phyloP scores from a whole-genome alignment of 2,113 vertebrate species.

The Menura novaehollandiae region DNA sequence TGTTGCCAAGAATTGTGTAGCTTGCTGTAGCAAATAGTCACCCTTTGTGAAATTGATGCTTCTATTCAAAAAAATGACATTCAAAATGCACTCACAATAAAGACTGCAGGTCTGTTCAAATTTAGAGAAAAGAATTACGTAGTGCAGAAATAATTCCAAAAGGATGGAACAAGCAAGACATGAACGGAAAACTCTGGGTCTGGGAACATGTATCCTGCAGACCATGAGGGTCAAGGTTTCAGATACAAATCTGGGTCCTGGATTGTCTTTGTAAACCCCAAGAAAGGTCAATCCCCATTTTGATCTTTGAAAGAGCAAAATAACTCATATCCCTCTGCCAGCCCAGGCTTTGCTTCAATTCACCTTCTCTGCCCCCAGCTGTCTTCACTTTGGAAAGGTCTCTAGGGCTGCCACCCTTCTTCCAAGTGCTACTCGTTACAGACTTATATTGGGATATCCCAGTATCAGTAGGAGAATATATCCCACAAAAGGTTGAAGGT shows the following conservation, averaged over 20 bases:
- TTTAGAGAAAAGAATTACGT: not conserved
- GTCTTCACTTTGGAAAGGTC: not conserved
- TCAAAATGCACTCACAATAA: not conserved
- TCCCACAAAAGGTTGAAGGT: not conserved
- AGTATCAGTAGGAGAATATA: not conserved
- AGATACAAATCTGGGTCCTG: not conserved
- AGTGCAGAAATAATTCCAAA: not conserved
- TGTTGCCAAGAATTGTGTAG: not conserved
- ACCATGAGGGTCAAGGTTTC: not conserved
- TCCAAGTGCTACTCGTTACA: rapidly evolving
- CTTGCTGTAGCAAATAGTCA: not conserved
- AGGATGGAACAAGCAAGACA: not conserved
- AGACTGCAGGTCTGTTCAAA: not conserved
- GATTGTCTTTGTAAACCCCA: not conserved
- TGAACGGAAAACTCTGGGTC: not conserved
- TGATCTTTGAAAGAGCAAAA: not conserved
- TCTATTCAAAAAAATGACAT: not conserved
- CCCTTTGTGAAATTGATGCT: not conserved
- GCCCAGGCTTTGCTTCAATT: not conserved
- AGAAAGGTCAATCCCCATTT: not conserved
- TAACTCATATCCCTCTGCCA: not conserved
- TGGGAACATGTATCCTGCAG: not conserved
- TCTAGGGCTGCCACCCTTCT: not conserved
- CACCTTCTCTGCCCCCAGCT: not conserved
- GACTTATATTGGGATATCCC: not conserved